Evolutionary conservation across 2,888 invertebrate genomes (phyloP).

Genomic region (Zygaena filipendulae): DNA sequence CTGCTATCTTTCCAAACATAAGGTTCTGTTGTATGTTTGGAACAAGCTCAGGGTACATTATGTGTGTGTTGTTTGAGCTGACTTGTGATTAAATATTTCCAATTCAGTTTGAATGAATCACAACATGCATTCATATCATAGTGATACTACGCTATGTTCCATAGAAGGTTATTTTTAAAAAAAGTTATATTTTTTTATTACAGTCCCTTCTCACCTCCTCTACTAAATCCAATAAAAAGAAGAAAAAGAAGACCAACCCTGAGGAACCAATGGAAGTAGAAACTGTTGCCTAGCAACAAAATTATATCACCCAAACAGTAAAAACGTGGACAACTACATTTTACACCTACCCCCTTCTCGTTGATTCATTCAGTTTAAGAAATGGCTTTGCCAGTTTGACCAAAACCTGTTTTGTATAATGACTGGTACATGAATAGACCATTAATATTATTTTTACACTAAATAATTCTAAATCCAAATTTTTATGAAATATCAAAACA

Average conservation of each 20-base stretch:
- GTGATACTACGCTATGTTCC: neutral
- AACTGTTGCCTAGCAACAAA: conserved; percentile 53
- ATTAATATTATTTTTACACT: too few relatives aligned
- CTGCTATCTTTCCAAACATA: conserved; percentile 54
- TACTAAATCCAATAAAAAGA: conserved; percentile 90
- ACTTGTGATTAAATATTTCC: conserved; percentile 27
- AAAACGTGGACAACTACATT: too few relatives aligned
- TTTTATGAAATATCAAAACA: too few relatives aligned
- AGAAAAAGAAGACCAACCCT: conserved; percentile 83
- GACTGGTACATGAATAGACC: too few relatives aligned
- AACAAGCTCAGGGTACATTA: conserved; percentile 60
- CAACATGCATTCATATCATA: conserved; percentile 25
- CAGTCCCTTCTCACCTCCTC: conserved; percentile 80
- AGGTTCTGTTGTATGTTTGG: conserved; percentile 33
- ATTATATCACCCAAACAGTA: conserved; percentile 6
- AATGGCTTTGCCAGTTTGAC: too few relatives aligned
- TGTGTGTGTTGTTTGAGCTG: conserved; percentile 50
- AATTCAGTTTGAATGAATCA: conserved; percentile 49
- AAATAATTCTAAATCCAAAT: too few relatives aligned
- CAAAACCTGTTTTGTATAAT: too few relatives aligned
- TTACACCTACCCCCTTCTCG: neutral
- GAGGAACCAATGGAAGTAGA: conserved; percentile 71
- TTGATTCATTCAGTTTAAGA: too few relatives aligned
- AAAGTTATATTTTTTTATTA: conserved; percentile 18
- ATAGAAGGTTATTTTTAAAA: conserved; percentile 5